A percentile compares a stretch with the other conserved stretches of the same genome.
Conservation (phyloP, 2,797 vertebrate species). For the Crax fasciolata region DNA sequence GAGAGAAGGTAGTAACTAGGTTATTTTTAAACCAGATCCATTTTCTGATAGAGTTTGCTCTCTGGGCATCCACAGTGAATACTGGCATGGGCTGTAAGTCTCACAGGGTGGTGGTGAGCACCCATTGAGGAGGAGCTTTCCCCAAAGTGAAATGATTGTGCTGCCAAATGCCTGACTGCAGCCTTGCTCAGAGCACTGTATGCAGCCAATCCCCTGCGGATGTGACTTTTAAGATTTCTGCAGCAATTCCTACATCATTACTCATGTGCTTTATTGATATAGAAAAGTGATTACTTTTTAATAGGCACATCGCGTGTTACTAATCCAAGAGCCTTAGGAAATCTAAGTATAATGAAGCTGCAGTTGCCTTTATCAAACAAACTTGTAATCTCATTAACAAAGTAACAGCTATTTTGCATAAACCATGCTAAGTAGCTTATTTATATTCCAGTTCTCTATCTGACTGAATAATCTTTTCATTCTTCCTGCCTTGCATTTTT, state of each 20-base stretch:
- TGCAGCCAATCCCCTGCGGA: background rate
- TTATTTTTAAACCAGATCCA: background rate
- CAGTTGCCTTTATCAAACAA: slow-evolving; percentile 33
- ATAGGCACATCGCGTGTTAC: background rate
- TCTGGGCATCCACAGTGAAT: background rate
- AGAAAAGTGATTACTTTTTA: slow-evolving; percentile 41
- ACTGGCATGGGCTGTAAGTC: background rate
- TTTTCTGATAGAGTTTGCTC: background rate
- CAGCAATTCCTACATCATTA: background rate
- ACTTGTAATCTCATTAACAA: slow-evolving; percentile 43
- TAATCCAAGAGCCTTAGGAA: slow-evolving; percentile 42
- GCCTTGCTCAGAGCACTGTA: background rate
- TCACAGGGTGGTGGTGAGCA: rapidly evolving
- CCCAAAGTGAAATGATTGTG: background rate
- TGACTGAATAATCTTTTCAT: slow-evolving; percentile 12
- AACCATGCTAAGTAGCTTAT: slow-evolving; percentile 3
- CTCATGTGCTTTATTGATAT: background rate
- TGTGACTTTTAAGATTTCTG: background rate
- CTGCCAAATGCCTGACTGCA: background rate
- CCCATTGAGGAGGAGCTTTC: background rate
- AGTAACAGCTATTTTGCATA: slow-evolving; percentile 55
- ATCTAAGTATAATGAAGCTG: background rate
- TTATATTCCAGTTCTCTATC: slow-evolving; percentile 25
- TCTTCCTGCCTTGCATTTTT: background rate
- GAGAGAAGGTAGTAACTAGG: background rate